Conservation (phyloP, 2,888 invertebrate species). For the Silvanus unidentatus region DNA sequence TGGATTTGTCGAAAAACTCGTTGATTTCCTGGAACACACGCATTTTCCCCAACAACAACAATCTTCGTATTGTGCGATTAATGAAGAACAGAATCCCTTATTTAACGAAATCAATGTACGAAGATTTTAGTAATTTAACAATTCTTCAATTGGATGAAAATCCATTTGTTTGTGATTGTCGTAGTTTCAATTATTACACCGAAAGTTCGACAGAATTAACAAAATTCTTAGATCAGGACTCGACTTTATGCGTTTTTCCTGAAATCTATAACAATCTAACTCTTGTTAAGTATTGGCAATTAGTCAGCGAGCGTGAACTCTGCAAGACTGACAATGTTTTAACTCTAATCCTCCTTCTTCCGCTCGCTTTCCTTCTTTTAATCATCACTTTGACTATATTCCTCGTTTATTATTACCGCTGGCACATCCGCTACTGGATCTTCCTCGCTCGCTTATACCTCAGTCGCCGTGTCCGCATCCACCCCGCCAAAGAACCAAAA, state of each 20-base stretch:
- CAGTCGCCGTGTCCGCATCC: slow-evolving; percentile 38
- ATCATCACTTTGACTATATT: slow-evolving; percentile 47
- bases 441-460: slow-evolving; percentile 53
- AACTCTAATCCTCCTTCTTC: slow-evolving; percentile 15
- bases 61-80: slow-evolving; percentile 44
- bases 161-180: slow-evolving; percentile 53
- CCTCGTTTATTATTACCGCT: slow-evolving; percentile 42
- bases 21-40: slow-evolving; percentile 52
- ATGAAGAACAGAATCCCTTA: slow-evolving; percentile 53
- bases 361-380: slow-evolving; percentile 30
- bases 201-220: not conserved
- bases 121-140: slow-evolving; percentile 50
- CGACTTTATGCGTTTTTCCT: not conserved
- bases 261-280: slow-evolving; percentile 19
- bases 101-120: slow-evolving; percentile 53
- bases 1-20: slow-evolving; percentile 52
- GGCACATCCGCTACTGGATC: slow-evolving; percentile 53
- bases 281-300: slow-evolving; percentile 24
- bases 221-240: not conserved
- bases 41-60: slow-evolving; percentile 46
- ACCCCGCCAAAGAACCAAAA: not conserved
- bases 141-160: slow-evolving; percentile 51
- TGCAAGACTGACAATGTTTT: slow-evolving; percentile 15
- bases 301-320: slow-evolving; percentile 13
- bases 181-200: slow-evolving; percentile 8